Base-by-base conservation (phyloP, 2,888 invertebrate species). In the Cepaea hortensis region DNA sequence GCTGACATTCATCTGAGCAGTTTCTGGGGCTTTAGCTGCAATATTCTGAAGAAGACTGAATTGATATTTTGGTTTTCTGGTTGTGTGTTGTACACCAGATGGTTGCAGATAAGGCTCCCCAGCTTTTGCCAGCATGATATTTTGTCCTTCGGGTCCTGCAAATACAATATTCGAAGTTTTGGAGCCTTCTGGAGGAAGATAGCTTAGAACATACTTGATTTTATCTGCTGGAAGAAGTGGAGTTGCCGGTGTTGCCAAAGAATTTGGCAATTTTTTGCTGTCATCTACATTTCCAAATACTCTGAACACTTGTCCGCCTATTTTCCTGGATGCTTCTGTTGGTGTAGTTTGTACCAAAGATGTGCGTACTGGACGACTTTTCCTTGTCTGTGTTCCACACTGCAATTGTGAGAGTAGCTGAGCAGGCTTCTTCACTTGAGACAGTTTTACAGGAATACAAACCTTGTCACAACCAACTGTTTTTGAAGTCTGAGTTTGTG, bases 21-120 rank as follows among this genome's bases (percentile, higher is more conserved):
- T 18, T 77, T n/a, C 11, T 3, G 61, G 55, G 62, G 35, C 35
- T 35, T 62, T 79, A 15, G 23, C 18, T 3, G 23, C 3, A 15
- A 23, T 3, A 15, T 61, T 62, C 23, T 79, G 61, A 23, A 79
- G 79, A 62, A 79, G 79, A 50, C 79, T 79, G 13, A 79, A 15
- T 35, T 79, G 79, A 15, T 61, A 35, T 62, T 62, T 62, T 61
- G 79, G 5, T 15, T 79, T 79, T 35, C 18, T 3, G 7, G 35
- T 62, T 15, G 35, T 62, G 4, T 3, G 3, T 5, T 62, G 62
- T 23, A 62, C 35, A 62, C 35, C 35, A 79, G 2, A 35, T 23
- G 62, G 62, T 62, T 62, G 11, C 55, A 23, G 9, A 35, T 79
- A 35, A 62, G 35, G 6, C 35, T 61, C 55, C 61, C 13, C 6